A percentile compares a stretch with the other conserved stretches of the same genome.
Evolutionary conservation across 2,888 invertebrate genomes (phyloP).

Genomic region (Drosophila diplacantha): DNA sequence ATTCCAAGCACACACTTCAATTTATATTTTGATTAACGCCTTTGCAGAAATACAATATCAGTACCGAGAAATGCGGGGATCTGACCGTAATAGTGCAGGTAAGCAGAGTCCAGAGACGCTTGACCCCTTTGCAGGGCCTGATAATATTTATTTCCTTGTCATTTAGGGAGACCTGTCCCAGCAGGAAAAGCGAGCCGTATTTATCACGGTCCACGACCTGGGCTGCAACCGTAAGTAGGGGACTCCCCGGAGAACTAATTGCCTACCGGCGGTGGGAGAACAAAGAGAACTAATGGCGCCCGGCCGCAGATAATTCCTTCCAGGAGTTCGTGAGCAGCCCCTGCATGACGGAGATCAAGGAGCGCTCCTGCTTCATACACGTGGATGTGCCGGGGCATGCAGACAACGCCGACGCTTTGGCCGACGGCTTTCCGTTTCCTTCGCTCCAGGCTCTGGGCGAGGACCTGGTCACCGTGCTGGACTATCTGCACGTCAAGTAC

Average conservation of each 20-base stretch:
- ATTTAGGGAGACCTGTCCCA: slow-evolving; percentile 88
- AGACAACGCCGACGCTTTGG: slow-evolving; percentile 86
- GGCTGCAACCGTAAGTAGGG: slow-evolving; percentile 86
- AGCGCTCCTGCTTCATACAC: slow-evolving; percentile 91
- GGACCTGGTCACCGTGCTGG: slow-evolving; percentile 88
- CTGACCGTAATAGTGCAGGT: slow-evolving; percentile 89
- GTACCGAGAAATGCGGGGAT: slow-evolving; percentile 86
- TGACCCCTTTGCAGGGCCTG: background rate
- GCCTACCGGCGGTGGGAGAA: background rate
- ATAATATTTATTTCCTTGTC: slow-evolving; percentile 5
- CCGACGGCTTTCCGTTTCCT: slow-evolving; percentile 88
- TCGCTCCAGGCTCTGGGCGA: slow-evolving; percentile 89
- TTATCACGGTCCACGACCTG: slow-evolving; percentile 92
- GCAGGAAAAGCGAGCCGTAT: slow-evolving; percentile 88
- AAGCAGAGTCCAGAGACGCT: slow-evolving; percentile 41
- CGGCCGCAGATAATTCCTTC: slow-evolving; percentile 85
- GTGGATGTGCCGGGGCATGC: slow-evolving; percentile 92
- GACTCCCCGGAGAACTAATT: slow-evolving; percentile 24
- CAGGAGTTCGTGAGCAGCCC: slow-evolving; percentile 89
- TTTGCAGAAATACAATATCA: slow-evolving; percentile 86
- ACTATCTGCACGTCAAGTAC: slow-evolving; percentile 89
- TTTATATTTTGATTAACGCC: slow-evolving; percentile 66
- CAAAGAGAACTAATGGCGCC: slow-evolving; percentile 7
- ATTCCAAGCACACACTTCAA: slow-evolving; percentile 30
- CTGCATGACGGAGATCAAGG: slow-evolving; percentile 90